Conservation (phyloP, 2,113 vertebrate genomes). For the Hyperopisus bebe region DNA sequence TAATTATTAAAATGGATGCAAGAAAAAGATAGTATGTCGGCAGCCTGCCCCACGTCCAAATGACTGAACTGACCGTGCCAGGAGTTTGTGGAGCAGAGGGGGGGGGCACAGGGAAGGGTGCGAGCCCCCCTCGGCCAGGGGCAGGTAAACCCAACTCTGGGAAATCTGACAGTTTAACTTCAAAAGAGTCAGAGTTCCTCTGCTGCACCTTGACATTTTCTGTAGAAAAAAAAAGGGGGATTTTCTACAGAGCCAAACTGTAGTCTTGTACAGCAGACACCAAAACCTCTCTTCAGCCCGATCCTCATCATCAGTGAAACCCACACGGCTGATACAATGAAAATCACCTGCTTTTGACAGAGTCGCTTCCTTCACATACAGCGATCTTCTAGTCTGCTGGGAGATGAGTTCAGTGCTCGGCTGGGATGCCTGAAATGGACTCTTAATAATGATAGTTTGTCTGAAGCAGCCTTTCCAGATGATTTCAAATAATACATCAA, state of each 20-base stretch:
- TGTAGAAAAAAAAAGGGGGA: slow-evolving; percentile 22
- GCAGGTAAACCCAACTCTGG: slow-evolving; percentile 47
- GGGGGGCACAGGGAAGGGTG: background rate
- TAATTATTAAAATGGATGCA: background rate
- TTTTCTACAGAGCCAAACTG: slow-evolving; percentile 29
- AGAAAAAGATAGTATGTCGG: background rate
- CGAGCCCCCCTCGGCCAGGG: background rate
- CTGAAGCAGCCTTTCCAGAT: background rate
- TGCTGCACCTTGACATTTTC: slow-evolving; percentile 24
- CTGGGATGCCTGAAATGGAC: slow-evolving; percentile 35
- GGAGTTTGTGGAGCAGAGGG: background rate
- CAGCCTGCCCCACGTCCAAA: background rate
- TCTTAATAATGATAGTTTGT: background rate
- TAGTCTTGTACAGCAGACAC: slow-evolving; percentile 36
- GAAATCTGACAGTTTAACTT: slow-evolving; percentile 61
- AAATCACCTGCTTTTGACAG: background rate
- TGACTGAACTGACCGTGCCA: background rate
- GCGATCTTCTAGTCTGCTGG: slow-evolving; percentile 34
- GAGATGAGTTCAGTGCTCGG: slow-evolving; percentile 22
- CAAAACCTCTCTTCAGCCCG: background rate
- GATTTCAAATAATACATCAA: background rate
- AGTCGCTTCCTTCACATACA: slow-evolving; percentile 46
- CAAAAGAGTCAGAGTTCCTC: slow-evolving; percentile 38
- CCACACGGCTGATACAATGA: background rate
- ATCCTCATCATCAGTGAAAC: background rate